These are phyloP conservation scores for Leucoma salicis DNA, from an alignment of 2,888 invertebrate species.

Conservation along the genomic window DNA sequence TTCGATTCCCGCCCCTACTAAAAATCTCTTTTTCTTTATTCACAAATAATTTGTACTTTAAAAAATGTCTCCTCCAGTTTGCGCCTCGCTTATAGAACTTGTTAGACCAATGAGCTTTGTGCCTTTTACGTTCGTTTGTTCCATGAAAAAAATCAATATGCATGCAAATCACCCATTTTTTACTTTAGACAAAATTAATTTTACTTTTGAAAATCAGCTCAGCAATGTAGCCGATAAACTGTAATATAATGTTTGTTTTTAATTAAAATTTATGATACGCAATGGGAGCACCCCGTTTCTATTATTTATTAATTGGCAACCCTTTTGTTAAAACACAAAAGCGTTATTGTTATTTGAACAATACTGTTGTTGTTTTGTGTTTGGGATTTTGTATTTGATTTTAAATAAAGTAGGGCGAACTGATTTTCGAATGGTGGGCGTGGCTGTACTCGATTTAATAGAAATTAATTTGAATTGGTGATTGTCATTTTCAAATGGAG, in stretches of 20 bases:
- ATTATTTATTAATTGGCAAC: slow-evolving; percentile 10
- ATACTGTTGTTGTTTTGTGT: not conserved
- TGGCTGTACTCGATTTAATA: not conserved
- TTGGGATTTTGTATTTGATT: not conserved
- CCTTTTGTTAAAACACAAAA: slow-evolving; percentile 4
- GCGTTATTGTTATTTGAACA: not conserved
- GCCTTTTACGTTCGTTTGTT: no score
- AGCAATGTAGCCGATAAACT: not conserved
- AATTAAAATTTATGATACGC: slow-evolving; percentile 14
- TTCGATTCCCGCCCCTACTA: no score
- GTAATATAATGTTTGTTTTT: slow-evolving; percentile 1
- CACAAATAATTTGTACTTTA: no score
- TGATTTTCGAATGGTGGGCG: not conserved
- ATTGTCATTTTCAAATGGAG: no score
- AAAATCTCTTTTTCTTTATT: no score
- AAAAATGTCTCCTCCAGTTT: no score
- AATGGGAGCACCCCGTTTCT: slow-evolving; percentile 7
- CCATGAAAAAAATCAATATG: no score
- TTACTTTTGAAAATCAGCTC: not conserved
- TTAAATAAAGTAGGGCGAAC: not conserved
- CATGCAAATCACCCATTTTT: no score
- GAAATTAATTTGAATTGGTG: no score
- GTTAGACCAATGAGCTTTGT: no score
- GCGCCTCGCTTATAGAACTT: no score
- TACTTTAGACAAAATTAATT: not conserved